Percentiles rank a stretch among this genome's conserved stretches.
Evolutionary conservation across 2,113 vertebrate genomes (phyloP).

Genomic region (Mixornis gularis): DNA sequence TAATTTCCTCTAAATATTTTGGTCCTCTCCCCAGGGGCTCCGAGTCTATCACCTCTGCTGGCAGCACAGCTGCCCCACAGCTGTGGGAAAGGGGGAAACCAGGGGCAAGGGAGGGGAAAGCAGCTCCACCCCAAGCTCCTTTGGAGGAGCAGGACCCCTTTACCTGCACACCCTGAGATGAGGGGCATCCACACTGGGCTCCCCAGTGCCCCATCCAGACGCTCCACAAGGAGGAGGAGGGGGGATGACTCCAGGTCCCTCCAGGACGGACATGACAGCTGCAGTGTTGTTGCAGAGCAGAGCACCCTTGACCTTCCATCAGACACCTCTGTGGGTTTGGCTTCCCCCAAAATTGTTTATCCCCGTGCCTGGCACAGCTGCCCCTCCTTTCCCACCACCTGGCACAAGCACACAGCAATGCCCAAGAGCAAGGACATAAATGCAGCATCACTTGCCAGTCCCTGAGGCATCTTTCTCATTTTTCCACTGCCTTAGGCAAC

Average conservation of each 20-base stretch:
- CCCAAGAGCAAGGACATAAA: neutral
- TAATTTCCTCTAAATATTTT: conserved; percentile 39
- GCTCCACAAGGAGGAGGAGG: neutral
- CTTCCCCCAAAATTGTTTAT: neutral
- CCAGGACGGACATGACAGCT: neutral
- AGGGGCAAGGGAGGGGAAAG: neutral
- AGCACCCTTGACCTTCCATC: neutral
- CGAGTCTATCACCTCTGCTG: accelerated
- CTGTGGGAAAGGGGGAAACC: neutral
- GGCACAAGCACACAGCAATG: accelerated
- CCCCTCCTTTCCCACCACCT: neutral
- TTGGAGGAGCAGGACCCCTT: accelerated
- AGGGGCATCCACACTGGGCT: accelerated
- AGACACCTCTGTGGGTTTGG: neutral
- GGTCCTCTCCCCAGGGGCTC: neutral
- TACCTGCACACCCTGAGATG: accelerated
- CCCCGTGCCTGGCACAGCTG: neutral
- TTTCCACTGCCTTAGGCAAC: conserved; percentile 17
- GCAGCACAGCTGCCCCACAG: neutral
- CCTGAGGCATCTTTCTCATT: neutral
- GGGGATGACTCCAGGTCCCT: neutral
- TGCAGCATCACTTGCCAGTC: neutral
- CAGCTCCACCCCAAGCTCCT: neutral
- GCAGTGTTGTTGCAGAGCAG: neutral
- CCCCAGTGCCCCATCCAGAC: neutral